Evolutionary conservation across 92 coral and sea anemone species (phyloP).

Genomic region (Phymanthus crucifer): DNA sequence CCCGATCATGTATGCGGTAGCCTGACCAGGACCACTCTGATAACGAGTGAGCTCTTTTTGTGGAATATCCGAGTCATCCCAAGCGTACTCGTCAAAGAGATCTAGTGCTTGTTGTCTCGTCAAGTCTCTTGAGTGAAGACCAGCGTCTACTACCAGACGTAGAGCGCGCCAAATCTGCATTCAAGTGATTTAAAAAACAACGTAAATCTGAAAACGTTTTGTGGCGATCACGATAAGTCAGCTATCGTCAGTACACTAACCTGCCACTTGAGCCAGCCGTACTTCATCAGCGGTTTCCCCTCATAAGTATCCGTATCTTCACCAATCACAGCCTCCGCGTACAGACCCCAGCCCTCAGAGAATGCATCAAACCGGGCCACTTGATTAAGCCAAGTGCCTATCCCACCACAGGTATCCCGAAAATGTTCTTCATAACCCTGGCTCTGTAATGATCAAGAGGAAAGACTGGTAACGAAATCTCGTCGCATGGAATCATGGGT

Average conservation of each 20-base stretch:
- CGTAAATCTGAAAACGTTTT: neutral
- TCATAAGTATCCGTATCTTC: conserved; percentile 76
- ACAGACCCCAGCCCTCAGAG: conserved; percentile 93
- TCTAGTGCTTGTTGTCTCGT: conserved; percentile 70
- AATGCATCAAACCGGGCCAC: conserved; percentile 59
- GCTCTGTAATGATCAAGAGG: conserved; percentile 30
- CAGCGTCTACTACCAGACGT: conserved; percentile 85
- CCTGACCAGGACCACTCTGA: conserved; percentile 72
- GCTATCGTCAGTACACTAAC: conserved; percentile 24
- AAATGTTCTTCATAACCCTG: conserved; percentile 88
- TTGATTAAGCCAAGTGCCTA: conserved; percentile 64
- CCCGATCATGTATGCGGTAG: conserved; percentile 74
- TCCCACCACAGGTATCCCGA: conserved; percentile 73
- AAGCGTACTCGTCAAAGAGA: conserved; percentile 75
- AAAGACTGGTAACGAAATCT: no score
- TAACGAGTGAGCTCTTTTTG: conserved; percentile 76
- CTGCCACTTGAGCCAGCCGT: conserved; percentile 93
- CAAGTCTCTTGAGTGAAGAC: conserved; percentile 80
- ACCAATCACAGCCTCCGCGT: conserved; percentile 77
- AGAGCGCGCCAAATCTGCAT: conserved; percentile 86
- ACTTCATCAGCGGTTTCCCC: conserved; percentile 66
- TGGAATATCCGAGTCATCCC: conserved; percentile 90
- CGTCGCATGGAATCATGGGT: neutral
- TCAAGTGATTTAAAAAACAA: neutral
- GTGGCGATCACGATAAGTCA: no score